A percentile compares a stretch with the other conserved stretches of the same genome.
Evolutionary conservation across 53 echinoderm and acorn worm genomes (phyloP).

Genomic region (Holothuria leucospilota): DNA sequence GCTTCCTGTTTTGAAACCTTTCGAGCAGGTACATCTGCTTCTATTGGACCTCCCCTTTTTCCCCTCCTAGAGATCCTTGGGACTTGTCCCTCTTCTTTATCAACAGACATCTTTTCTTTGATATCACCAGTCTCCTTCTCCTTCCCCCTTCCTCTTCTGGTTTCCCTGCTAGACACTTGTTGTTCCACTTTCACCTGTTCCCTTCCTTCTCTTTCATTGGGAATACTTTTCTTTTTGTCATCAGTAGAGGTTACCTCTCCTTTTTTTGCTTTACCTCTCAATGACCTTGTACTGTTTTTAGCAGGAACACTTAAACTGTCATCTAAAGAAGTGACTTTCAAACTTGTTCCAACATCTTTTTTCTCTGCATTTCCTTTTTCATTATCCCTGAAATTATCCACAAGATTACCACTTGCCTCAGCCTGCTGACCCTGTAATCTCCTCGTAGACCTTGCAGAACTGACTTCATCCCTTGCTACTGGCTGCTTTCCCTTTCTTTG

Average conservation of each 20-base stretch:
- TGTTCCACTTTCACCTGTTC: not conserved
- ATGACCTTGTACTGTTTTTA: not conserved
- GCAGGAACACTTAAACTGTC: not conserved
- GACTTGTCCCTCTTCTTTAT: not conserved
- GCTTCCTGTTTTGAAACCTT: conserved; percentile 4
- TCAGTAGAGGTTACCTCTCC: not conserved
- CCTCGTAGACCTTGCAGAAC: too few relatives aligned
- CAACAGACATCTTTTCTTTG: not conserved
- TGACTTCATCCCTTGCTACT: too few relatives aligned
- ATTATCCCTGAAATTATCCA: too few relatives aligned
- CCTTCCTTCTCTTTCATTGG: not conserved
- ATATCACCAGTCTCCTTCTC: not conserved
- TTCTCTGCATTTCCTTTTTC: too few relatives aligned
- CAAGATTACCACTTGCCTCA: too few relatives aligned
- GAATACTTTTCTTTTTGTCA: not conserved
- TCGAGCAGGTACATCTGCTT: not conserved
- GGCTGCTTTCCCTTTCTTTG: too few relatives aligned
- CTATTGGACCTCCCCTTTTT: not conserved
- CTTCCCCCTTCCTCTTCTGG: not conserved
- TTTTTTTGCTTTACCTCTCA: conserved; percentile 23
- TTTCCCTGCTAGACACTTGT: not conserved
- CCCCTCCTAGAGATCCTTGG: conserved; percentile 4
- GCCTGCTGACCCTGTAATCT: too few relatives aligned
- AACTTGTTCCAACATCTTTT: too few relatives aligned
- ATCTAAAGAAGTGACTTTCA: too few relatives aligned